These are phyloP conservation scores for Beroe ovata DNA, from an alignment of 37 sponge, comb jelly and placozoan genomes.

Conservation along the genomic window DNA sequence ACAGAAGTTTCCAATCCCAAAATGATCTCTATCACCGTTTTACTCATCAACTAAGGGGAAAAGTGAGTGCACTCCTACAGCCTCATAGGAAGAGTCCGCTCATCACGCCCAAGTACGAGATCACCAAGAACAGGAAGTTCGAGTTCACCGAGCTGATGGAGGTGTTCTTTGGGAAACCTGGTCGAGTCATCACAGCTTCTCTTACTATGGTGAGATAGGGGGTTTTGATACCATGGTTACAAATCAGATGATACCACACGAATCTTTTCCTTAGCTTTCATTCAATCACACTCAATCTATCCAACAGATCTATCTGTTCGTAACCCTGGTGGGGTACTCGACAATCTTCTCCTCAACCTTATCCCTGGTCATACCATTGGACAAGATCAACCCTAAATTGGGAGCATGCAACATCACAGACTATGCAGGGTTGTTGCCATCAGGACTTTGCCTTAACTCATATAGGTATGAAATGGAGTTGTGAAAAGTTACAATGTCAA, in stretches of 20 bases:
- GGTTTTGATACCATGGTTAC: too few species aligned
- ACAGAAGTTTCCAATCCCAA: too few species aligned
- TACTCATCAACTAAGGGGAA: too few species aligned
- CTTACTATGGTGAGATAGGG: conserved; percentile 26
- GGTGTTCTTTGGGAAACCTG: conserved; percentile 64
- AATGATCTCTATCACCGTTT: too few species aligned
- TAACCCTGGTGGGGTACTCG: conserved; percentile 13
- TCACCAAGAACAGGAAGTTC: conserved; percentile 27
- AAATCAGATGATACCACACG: too few species aligned
- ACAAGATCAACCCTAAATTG: background rate
- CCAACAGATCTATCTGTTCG: conserved; percentile 35
- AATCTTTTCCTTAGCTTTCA: too few species aligned
- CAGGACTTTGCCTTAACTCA: conserved; percentile 51
- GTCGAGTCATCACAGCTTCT: conserved; percentile 30
- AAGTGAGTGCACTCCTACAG: background rate
- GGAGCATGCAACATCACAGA: conserved; percentile 35
- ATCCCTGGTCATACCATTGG: conserved; percentile 36
- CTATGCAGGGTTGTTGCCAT: conserved; percentile 16
- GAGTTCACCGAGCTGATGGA: conserved; percentile 67
- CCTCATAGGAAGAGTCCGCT: background rate
- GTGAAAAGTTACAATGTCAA: background rate
- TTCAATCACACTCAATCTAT: background rate
- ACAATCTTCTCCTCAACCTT: conserved; percentile 50
- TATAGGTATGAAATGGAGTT: conserved; percentile 53
- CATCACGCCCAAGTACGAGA: conserved; percentile 44